Evolutionary conservation across 2,888 invertebrate species (phyloP).

Genomic region (Cremastinae sp.): DNA sequence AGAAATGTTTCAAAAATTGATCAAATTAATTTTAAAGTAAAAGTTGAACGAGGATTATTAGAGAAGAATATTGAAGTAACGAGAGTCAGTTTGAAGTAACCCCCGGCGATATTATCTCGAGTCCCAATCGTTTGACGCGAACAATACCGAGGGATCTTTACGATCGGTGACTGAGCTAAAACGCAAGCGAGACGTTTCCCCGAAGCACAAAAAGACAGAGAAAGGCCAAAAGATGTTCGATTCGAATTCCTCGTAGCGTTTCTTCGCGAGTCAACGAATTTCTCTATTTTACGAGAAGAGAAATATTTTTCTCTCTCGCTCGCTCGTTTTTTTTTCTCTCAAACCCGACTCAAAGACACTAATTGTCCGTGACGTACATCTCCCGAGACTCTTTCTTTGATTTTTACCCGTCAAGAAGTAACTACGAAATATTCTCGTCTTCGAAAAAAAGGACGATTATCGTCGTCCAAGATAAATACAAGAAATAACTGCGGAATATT

Average conservation of each 20-base stretch:
- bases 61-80: background rate
- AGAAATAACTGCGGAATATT: no score
- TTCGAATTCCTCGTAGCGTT: slow-evolving; percentile 26
- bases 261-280: slow-evolving; percentile 23
- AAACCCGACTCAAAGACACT: slow-evolving; percentile 19
- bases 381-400: no score
- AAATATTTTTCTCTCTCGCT: no score
- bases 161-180: slow-evolving; percentile 43
- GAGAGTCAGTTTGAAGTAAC: background rate
- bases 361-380: slow-evolving; percentile 2
- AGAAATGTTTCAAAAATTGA: background rate
- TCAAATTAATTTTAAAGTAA: background rate
- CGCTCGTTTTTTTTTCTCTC: slow-evolving; percentile 22
- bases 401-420: no score
- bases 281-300: slow-evolving; percentile 46
- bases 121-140: slow-evolving; percentile 44
- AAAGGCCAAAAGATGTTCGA: background rate
- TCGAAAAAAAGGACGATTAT: no score
- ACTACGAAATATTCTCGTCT: no score
- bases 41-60: background rate
- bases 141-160: slow-evolving; percentile 48
- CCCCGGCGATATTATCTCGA: slow-evolving; percentile 17
- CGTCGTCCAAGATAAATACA: no score
- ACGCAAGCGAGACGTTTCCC: slow-evolving; percentile 9
- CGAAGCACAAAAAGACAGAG: slow-evolving; percentile 12